These are phyloP conservation scores for Oegoconia quadripuncta DNA, from an alignment of 2,888 invertebrate genomes.

Conservation along the genomic window DNA sequence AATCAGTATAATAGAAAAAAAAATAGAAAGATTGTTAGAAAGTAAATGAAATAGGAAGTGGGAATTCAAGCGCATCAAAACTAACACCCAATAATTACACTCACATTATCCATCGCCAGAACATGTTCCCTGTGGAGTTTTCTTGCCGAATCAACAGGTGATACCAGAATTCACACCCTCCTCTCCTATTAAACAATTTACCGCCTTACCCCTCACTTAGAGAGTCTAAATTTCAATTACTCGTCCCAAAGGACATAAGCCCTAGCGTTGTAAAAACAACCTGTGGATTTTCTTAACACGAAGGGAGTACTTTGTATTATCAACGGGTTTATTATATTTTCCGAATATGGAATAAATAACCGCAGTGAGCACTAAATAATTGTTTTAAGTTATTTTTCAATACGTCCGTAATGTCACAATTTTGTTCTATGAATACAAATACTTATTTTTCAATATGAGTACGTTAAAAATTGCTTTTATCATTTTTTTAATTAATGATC, in stretches of 20 bases:
- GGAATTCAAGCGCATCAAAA: too few species aligned
- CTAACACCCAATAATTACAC: conserved; percentile 7
- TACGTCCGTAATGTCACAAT: too few species aligned
- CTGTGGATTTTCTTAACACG: conserved; percentile 48
- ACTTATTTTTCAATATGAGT: not conserved
- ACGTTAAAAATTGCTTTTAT: not conserved
- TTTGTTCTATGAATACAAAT: too few species aligned
- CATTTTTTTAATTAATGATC: conserved; percentile 27
- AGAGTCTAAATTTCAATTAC: conserved; percentile 55
- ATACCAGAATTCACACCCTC: conserved; percentile 59
- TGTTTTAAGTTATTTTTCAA: not conserved
- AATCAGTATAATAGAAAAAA: too few species aligned
- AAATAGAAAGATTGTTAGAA: too few species aligned
- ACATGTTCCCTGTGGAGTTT: conserved; percentile 60
- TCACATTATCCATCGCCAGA: conserved; percentile 55
- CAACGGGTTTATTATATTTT: not conserved
- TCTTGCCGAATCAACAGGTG: conserved; percentile 69
- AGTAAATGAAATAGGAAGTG: too few species aligned
- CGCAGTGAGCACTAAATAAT: not conserved
- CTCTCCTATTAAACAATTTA: conserved; percentile 43
- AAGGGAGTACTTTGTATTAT: not conserved
- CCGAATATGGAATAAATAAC: not conserved
- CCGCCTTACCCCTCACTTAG: conserved; percentile 48
- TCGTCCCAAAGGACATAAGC: conserved; percentile 32
- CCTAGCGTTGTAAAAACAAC: conserved; percentile 43